Conservation (phyloP, 2,113 vertebrate genomes). For the Thunnus thynnus region DNA sequence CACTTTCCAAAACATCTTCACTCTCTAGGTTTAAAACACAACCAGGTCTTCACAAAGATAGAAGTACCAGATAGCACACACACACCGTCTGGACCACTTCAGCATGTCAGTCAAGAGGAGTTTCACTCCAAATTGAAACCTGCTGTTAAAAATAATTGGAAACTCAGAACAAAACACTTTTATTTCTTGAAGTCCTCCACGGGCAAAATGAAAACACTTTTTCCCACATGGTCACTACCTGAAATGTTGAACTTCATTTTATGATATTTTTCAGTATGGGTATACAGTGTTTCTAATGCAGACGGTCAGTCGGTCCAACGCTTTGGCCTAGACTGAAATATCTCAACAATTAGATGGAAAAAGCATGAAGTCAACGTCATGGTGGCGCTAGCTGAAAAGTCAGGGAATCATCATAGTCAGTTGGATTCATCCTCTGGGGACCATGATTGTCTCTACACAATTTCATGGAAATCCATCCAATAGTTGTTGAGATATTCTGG, state of each 20-base stretch:
- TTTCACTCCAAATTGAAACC: slow-evolving; percentile 6
- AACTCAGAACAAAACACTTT: slow-evolving; percentile 1
- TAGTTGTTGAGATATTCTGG: too few relatives aligned
- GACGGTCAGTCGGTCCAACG: too few relatives aligned
- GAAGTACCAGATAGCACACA: not conserved
- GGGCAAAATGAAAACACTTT: slow-evolving; percentile 11
- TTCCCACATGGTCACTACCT: not conserved
- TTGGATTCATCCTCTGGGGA: too few relatives aligned
- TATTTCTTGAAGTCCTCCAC: not conserved
- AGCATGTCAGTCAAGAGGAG: slow-evolving; percentile 1
- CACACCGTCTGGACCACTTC: not conserved
- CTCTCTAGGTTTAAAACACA: not conserved
- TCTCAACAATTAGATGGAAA: too few relatives aligned
- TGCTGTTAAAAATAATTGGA: slow-evolving; percentile 16
- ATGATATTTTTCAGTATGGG: not conserved
- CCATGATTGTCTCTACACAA: too few relatives aligned
- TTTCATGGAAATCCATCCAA: too few relatives aligned
- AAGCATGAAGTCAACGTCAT: too few relatives aligned
- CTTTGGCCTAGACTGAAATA: too few relatives aligned
- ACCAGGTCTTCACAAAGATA: not conserved
- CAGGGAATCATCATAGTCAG: too few relatives aligned
- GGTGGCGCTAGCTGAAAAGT: too few relatives aligned
- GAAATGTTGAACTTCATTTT: not conserved
- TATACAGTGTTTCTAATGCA: too few relatives aligned
- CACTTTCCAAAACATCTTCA: not conserved